Percentiles rank a stretch among this genome's conserved stretches.
Conservation (phyloP, 2,888 invertebrate species). For the Drosophila longiperda region DNA sequence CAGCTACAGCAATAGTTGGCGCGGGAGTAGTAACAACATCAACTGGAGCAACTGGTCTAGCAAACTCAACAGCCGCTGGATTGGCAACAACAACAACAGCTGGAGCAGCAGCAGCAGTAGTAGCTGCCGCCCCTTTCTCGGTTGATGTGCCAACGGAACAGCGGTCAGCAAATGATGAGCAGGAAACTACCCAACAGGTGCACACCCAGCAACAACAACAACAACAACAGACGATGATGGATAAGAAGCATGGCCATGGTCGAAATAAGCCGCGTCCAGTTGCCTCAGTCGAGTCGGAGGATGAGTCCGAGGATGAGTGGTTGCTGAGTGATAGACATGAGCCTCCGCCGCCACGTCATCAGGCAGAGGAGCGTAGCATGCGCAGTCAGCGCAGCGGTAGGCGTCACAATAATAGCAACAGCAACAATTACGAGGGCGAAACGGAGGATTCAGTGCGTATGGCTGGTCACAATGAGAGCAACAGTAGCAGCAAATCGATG, state of each 20-base stretch:
- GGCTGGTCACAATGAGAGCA: constrained; percentile 38
- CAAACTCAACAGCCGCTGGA: constrained; percentile 1
- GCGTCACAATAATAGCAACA: constrained; percentile 69
- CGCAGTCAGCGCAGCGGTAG: constrained; percentile 59
- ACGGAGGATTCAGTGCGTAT: constrained; percentile 86
- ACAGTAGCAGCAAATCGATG: constrained; percentile 44
- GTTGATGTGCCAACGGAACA: not conserved
- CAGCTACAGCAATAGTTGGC: constrained; percentile 11
- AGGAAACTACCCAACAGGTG: constrained; percentile 13
- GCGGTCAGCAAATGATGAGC: constrained; percentile 16
- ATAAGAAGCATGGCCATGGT: constrained; percentile 30
- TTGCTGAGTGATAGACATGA: constrained; percentile 70
- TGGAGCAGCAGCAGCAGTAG: constrained; percentile 21
- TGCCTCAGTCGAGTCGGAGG: constrained; percentile 77
- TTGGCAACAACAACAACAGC: constrained; percentile 12
- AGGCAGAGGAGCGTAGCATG: constrained; percentile 78
- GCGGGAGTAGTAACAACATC: constrained; percentile 23
- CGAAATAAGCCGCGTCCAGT: constrained; percentile 43
- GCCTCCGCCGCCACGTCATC: constrained; percentile 78
- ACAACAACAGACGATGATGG: constrained; percentile 45
- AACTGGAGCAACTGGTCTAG: constrained; percentile 2
- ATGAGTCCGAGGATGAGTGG: constrained; percentile 77
- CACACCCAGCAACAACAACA: constrained; percentile 34
- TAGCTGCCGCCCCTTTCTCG: constrained; percentile 3
- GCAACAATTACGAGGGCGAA: constrained; percentile 88